Evolutionary conservation across 2,797 vertebrate species (phyloP).

Genomic region (Mycteria americana): DNA sequence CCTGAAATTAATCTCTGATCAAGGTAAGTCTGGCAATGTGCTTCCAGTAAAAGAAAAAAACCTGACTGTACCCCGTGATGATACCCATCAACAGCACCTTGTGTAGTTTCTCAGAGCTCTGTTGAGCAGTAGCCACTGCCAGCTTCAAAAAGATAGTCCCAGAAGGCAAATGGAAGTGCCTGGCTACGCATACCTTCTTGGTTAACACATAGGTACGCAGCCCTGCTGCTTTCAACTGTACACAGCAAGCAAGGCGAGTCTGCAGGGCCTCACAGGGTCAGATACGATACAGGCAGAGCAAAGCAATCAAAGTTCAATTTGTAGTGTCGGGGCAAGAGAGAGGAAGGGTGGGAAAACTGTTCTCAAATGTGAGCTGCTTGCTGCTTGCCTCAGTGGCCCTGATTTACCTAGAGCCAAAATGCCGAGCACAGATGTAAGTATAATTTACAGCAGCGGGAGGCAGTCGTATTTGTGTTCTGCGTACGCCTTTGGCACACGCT

Average conservation of each 20-base stretch:
- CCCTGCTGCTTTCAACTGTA: neutral
- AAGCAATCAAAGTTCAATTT: neutral
- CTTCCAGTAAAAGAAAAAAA: neutral
- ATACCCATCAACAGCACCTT: neutral
- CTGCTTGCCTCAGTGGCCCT: neutral
- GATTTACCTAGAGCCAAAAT: neutral
- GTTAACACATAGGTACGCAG: neutral
- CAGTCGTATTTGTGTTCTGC: neutral
- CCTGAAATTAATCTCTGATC: neutral
- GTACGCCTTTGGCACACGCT: rapidly evolving
- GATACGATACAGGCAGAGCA: neutral
- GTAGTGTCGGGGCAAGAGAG: neutral
- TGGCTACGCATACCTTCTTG: neutral
- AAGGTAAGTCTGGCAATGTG: neutral
- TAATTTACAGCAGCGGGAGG: neutral
- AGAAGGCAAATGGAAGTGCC: neutral
- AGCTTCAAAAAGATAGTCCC: neutral
- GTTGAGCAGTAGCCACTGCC: neutral
- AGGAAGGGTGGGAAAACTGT: neutral
- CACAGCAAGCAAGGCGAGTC: neutral
- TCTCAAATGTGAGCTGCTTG: neutral
- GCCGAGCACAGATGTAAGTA: neutral
- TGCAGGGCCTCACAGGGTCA: neutral
- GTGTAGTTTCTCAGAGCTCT: neutral
- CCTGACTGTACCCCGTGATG: neutral